Conservation (phyloP, 1,140 invertebrate genomes). For the fruit fly (Drosophila melanogaster) region DNA sequence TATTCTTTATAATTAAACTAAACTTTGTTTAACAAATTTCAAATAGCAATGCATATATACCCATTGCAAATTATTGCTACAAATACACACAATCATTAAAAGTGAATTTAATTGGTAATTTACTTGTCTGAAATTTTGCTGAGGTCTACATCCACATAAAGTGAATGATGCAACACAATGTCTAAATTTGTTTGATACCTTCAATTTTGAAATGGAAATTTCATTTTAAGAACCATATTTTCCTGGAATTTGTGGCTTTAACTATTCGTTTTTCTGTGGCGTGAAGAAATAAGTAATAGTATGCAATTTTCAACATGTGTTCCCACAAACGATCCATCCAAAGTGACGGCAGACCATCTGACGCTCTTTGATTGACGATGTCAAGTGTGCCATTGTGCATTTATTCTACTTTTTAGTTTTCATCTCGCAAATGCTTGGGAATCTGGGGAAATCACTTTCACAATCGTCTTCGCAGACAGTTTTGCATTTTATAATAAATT, state of each 20-base stretch:
- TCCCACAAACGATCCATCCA: conserved; percentile 12
- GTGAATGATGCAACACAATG: not conserved
- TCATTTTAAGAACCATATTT: not conserved
- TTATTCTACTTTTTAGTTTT: conserved; percentile 8
- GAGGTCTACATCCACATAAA: not conserved
- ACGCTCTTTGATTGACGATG: conserved; percentile 68
- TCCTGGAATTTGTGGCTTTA: not conserved
- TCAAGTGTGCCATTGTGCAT: conserved; percentile 56
- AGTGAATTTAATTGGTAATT: conserved; percentile 17
- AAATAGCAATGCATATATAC: not conserved
- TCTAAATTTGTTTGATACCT: conserved; percentile 1
- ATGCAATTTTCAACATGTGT: not conserved
- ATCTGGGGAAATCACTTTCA: conserved; percentile 67
- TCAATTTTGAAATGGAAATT: not conserved
- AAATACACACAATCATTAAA: not conserved
- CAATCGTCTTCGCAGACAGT: conserved; percentile 53
- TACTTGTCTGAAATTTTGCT: conserved; percentile 3
- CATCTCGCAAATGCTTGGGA: not conserved
- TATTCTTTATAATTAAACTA: too few relatives aligned
- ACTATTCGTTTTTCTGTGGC: not conserved
- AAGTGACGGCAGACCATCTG: conserved; percentile 26
- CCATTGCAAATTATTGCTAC: not conserved
- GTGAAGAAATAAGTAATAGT: conserved; percentile 8
- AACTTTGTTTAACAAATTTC: not conserved
- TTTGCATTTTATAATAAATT: conserved; percentile 61